Evolutionary conservation across 2,888 invertebrate species (phyloP), one percentile per base, ranked within the genome.

Genomic region (Phalera bucephala): DNA sequence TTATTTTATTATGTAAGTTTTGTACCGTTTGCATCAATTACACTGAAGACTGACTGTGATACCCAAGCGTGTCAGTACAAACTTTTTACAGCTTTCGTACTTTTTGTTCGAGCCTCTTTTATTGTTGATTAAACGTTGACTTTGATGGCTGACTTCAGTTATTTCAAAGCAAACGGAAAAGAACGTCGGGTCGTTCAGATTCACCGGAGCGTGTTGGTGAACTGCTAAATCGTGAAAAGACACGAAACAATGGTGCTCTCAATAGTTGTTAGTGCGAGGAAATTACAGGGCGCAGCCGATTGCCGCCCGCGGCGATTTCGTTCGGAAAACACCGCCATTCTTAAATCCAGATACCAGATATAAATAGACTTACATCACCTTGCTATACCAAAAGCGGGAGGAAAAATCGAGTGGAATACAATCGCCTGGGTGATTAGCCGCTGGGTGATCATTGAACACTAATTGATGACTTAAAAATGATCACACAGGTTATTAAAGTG

Each of bases 261-360:
- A 65, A 72, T 72, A 69, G 71, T 75, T 71, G 73, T 77, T 73
- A 68, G 74, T 61, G 61, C 55, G 64, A 69, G 72, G 74, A 76
- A 73, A 80, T 80, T 75, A 76, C 77, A 65, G 59, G 52, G 54
- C 45, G 56, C 47, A 31, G 36, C 31, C 50, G 54, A 64, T 63
- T 61, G 65, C 55, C 41, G 65, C 69, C 59, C 60, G 58, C 54
- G 61, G 73, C 71, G 61, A 56, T 65, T 30, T 63, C 52, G 29
- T 51, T 60, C 58, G 66, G 71, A 72, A 59, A 74, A 73, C 76
- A 73, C 73, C 59, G 63, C 67, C 59, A 72, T 74, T 72, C n/a
- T n/a, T n/a, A n/a, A n/a, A 17, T 17, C 17, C 3, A 17, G 17
- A 5, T 17, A 5, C n/a, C n/a, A n/a, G n/a, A n/a, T n/a, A n/a